Base-by-base conservation (phyloP, 2,113 vertebrate species). In the Athene cunicularia region DNA sequence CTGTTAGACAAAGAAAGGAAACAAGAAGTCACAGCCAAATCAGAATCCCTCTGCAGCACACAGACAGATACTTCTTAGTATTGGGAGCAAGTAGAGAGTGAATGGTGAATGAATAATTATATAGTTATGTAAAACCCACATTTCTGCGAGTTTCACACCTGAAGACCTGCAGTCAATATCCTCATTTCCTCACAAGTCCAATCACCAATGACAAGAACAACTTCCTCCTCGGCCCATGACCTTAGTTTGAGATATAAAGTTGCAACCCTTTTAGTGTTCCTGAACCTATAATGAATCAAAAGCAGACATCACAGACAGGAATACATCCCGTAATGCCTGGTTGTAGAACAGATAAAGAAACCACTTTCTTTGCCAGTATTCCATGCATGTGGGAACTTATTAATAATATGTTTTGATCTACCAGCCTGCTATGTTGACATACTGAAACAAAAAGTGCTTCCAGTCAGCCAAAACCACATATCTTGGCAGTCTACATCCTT, bases 391-490 rank as follows among this genome's bases (percentile, higher is more conserved):
- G 27, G 73, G 88, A 97, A 94, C 93, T 96, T 76, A 91, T 62
- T 62, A 86, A 86, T 82, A 76, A 56, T 68, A 41, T 9, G 76
- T 93, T 87, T 92, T 88, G 70, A 92, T 88, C 85, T 64, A 66
- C 70, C 70, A 95, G 93, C 86, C 72, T 96, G 30, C 84, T 93
- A 35, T 79, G 94, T 94, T 96, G 93, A 93, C 73, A 86, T 20
- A 96, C 63, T 86, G 92, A 92, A 96, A 98, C 93, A 93, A 93
- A 95, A 97, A 96, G 88, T 72, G 49, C 66, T 96, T 92, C 93
- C 86, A 68, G 63, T 94, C 68, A 93, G 97, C 97, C 95, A 97
- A 98, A 97, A 93, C 97, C 96, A 83, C 97, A 93, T 92, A 96
- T 80, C 84, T 94, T 97, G 96, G 97, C 97, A 97, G 85, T 92